A percentile compares a stretch with the other conserved stretches of the same genome.
Evolutionary conservation across 1,140 invertebrate genomes (phyloP).

Genomic region (Microvelia longipes): DNA sequence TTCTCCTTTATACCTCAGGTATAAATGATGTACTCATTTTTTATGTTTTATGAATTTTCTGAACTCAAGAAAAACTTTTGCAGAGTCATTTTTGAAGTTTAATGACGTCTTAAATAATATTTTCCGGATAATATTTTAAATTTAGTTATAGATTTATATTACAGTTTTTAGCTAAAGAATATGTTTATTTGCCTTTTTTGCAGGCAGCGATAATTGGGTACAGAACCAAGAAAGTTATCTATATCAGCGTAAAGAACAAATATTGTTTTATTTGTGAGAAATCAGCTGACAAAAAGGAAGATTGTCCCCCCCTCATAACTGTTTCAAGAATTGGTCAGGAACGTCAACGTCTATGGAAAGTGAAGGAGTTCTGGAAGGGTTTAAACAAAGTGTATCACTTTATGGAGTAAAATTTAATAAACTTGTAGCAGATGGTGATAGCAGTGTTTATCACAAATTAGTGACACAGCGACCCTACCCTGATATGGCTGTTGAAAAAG

Average conservation of each 20-base stretch:
- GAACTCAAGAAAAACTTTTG: too few relatives aligned
- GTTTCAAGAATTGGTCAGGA: neutral
- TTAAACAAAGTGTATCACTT: constrained; percentile 24
- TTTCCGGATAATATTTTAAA: too few relatives aligned
- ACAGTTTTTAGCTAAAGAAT: neutral
- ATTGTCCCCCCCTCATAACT: neutral
- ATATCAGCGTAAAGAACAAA: neutral
- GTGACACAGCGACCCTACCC: constrained; percentile 17
- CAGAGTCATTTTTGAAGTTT: too few relatives aligned
- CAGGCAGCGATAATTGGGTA: neutral
- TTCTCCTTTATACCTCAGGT: too few relatives aligned
- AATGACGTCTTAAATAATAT: too few relatives aligned
- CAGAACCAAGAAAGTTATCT: neutral
- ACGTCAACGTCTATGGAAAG: neutral
- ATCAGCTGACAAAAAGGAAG: neutral
- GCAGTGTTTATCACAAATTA: constrained; percentile 22
- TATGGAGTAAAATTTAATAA: constrained; percentile 24
- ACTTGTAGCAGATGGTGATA: constrained; percentile 27
- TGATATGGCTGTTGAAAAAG: neutral
- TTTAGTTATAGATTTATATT: too few relatives aligned
- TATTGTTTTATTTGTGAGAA: neutral
- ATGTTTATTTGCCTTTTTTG: neutral
- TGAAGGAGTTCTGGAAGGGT: constrained; percentile 27
- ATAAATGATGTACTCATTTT: too few relatives aligned
- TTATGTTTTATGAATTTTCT: too few relatives aligned